Evolutionary conservation across 2,113 vertebrate species (phyloP), one percentile per base, ranked within the genome.

Genomic region (Cyprinodon variegatus): DNA sequence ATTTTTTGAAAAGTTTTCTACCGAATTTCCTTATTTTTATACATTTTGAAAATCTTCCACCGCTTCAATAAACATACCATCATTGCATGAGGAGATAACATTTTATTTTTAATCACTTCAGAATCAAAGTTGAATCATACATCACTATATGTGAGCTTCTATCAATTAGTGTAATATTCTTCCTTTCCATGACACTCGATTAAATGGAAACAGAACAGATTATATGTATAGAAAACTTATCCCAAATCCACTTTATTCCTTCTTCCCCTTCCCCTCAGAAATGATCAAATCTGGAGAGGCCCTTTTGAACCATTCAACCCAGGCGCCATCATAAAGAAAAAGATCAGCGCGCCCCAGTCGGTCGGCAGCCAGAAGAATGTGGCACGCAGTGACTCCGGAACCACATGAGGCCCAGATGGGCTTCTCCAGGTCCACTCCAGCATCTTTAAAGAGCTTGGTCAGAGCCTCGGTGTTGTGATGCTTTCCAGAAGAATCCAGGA

Each of bases 301-400:
- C 1, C 94, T 91, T 91, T 95, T 94, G 81, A 96, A 99, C 97
- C 97, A 99, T 75, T 99, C 97, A 0, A 93, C 86, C 98, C 98
- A 99, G 68, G 98, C 94, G 9, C 98, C 97, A 0, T 99, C 97
- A 0, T 98, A 99, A 77, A 99, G 83, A 1, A 94, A 92, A 2
- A 95, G 94, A 0, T 94, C 94, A 0, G 95, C 86, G 77, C 97
- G 94, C 50, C 96, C 97, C 0, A 97, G 96, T 53, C 97, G 93
- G 83, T 96, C 95, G 2, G 97, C 96, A 0, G 95, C 97, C 68
- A 99, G 93, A 0, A 86, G 95, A 5, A 98, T 91, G 0, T 98
- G 96, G 85, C 98, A 99, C 15, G 97, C 96, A 0, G 97, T 97
- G 85, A 99, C 96, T 0, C 97, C 97, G 0, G 97, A 97, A 40